Conservation (phyloP, 2,797 vertebrate genomes). For the Rhinichthys osculus region DNA sequence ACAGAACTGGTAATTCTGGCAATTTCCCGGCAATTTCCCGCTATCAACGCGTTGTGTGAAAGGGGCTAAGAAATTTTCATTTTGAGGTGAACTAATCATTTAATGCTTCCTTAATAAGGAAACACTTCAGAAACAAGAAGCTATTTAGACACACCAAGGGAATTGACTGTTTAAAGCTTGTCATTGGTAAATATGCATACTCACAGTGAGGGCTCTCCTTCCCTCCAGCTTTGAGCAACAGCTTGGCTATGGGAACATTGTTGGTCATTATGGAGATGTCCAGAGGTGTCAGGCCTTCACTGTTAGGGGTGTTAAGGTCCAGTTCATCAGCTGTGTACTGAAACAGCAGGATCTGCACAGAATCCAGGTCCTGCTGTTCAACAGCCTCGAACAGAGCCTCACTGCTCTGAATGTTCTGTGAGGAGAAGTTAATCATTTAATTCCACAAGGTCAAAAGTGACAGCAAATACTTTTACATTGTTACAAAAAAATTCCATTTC, state of each 20-base stretch:
- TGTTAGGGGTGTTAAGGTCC: conserved; percentile 93
- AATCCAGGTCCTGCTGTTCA: conserved; percentile 94
- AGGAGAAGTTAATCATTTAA: neutral
- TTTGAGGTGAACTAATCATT: too few species aligned
- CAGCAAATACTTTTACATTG: neutral
- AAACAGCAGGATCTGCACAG: conserved; percentile 90
- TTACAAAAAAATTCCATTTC: neutral
- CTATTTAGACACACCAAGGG: neutral
- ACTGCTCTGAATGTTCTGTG: conserved; percentile 89
- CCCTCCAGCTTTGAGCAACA: conserved; percentile 88
- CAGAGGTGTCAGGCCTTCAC: conserved; percentile 90
- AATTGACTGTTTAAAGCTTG: conserved; percentile 10
- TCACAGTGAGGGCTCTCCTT: conserved; percentile 96
- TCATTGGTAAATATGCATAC: conserved; percentile 67
- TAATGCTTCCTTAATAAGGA: neutral
- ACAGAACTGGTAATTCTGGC: too few species aligned
- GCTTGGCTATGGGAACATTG: conserved; percentile 90
- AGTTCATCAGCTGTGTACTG: conserved; percentile 91
- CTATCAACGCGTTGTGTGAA: too few species aligned
- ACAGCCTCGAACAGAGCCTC: conserved; percentile 94
- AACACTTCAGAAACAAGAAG: neutral
- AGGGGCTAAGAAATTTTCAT: too few species aligned
- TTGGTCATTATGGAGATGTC: conserved; percentile 97
- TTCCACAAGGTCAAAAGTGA: neutral
- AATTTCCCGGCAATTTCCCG: too few species aligned